Percentiles rank a stretch among this genome's conserved stretches.
These are phyloP conservation scores for Platycnemis pennipes DNA, from an alignment of 2,888 invertebrate species.

Conservation along the genomic window DNA sequence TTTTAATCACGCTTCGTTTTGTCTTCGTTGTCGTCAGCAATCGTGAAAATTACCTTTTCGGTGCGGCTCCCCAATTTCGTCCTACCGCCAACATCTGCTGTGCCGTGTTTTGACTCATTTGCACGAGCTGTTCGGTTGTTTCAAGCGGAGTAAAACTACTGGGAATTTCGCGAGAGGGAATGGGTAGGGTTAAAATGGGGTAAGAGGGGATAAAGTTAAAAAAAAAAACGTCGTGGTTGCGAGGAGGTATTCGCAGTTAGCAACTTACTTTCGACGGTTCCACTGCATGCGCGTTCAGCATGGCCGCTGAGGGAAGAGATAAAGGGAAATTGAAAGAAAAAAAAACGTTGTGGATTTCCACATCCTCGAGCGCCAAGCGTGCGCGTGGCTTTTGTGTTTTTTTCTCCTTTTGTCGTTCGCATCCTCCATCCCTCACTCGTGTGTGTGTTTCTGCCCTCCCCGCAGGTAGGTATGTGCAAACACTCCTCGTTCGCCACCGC, in stretches of 20 bases:
- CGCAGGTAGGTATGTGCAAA: too few relatives aligned
- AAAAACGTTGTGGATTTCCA: not conserved
- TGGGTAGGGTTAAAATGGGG: not conserved
- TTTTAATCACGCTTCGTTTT: not conserved
- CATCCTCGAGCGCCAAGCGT: not conserved
- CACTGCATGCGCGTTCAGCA: not conserved
- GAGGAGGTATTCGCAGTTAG: not conserved
- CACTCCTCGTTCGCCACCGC: not conserved
- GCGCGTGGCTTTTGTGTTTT: not conserved
- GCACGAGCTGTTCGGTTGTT: too few relatives aligned
- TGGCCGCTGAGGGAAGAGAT: not conserved
- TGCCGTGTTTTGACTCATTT: not conserved
- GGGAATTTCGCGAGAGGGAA: not conserved
- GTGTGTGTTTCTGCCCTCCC: too few relatives aligned
- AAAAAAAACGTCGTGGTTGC: not conserved
- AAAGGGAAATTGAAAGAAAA: not conserved
- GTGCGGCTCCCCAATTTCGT: not conserved
- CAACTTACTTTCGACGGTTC: not conserved
- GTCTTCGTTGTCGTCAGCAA: not conserved
- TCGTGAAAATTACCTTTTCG: not conserved
- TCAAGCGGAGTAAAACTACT: not conserved
- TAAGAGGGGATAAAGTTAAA: not conserved
- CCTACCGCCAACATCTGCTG: not conserved
- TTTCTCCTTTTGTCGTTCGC: not conserved
- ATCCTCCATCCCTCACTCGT: not conserved